Conservation (phyloP, 2,797 vertebrate genomes). For the Sorex maritimensis region DNA sequence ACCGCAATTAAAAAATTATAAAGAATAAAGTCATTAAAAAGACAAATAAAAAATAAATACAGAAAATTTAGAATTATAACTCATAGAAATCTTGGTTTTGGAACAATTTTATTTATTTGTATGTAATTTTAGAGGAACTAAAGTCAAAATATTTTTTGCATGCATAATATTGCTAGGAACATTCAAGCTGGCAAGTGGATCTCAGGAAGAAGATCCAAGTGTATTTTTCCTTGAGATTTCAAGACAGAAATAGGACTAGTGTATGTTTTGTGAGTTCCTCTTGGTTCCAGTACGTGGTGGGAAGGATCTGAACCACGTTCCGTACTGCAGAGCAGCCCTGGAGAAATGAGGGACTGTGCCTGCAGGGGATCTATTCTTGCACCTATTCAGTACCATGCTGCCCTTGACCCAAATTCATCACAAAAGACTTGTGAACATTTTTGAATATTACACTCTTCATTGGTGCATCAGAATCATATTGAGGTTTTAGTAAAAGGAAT, state of each 20-base stretch:
- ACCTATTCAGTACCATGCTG: constrained; percentile 63
- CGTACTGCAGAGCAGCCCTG: background rate
- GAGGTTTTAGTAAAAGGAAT: constrained; percentile 62
- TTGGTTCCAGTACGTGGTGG: background rate
- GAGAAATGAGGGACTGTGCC: constrained; percentile 31
- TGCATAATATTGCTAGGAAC: background rate
- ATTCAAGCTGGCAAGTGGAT: background rate
- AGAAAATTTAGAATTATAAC: background rate
- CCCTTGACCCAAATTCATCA: constrained; percentile 74
- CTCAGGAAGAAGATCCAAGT: background rate
- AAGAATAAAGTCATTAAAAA: too few species aligned
- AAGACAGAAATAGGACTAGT: background rate
- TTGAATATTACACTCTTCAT: constrained; percentile 54
- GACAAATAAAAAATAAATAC: too few species aligned
- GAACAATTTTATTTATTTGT: background rate
- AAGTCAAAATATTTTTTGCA: constrained; percentile 10
- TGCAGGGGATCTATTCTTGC: background rate
- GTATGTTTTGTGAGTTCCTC: constrained; percentile 36
- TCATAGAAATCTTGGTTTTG: background rate
- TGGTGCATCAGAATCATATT: constrained; percentile 82
- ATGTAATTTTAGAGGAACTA: background rate
- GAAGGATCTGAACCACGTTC: constrained; percentile 3
- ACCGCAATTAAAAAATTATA: too few species aligned
- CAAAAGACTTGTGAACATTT: constrained; percentile 63
- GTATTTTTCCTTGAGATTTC: constrained; percentile 37